These are phyloP conservation scores for Lonchura striata DNA, from an alignment of 2,113 vertebrate genomes.

Conservation along the genomic window DNA sequence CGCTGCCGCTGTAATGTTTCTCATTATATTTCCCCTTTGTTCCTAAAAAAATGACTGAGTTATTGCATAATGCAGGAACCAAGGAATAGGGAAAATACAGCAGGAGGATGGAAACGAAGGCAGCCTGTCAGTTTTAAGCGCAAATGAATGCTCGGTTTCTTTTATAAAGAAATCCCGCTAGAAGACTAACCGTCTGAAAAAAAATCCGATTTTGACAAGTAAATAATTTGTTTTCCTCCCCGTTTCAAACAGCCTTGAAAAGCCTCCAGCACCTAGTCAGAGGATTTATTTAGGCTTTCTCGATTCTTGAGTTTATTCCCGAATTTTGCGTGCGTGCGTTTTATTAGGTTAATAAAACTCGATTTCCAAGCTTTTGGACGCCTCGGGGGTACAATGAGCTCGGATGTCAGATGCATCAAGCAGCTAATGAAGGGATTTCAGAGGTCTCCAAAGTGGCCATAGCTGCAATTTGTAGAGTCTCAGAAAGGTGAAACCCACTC, in stretches of 20 bases:
- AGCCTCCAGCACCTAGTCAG: not conserved
- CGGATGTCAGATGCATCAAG: constrained; percentile 53
- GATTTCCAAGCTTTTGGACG: constrained; percentile 39
- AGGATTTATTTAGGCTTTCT: not conserved
- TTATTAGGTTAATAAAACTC: constrained; percentile 74
- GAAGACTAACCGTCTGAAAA: not conserved
- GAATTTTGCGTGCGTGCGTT: not conserved
- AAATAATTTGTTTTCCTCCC: not conserved
- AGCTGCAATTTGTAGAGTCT: constrained; percentile 13
- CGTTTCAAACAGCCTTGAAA: not conserved
- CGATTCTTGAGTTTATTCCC: not conserved
- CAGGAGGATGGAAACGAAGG: not conserved
- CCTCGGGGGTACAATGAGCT: constrained; percentile 54
- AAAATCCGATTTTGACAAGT: not conserved
- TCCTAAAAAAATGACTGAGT: constrained; percentile 31
- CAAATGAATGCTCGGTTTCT: not conserved
- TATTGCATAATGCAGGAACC: constrained; percentile 7
- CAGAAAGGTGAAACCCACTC: not conserved
- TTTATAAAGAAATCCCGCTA: not conserved
- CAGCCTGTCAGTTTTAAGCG: not conserved
- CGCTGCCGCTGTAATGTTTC: constrained; percentile 8
- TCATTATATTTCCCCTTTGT: constrained; percentile 47
- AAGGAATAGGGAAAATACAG: not conserved
- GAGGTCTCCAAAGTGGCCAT: not conserved
- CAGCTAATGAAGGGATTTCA: constrained; percentile 50